Percentiles rank a stretch among this genome's conserved stretches.
Conservation (phyloP, 1,140 invertebrate species). For the Proctacanthus coquilletti region DNA sequence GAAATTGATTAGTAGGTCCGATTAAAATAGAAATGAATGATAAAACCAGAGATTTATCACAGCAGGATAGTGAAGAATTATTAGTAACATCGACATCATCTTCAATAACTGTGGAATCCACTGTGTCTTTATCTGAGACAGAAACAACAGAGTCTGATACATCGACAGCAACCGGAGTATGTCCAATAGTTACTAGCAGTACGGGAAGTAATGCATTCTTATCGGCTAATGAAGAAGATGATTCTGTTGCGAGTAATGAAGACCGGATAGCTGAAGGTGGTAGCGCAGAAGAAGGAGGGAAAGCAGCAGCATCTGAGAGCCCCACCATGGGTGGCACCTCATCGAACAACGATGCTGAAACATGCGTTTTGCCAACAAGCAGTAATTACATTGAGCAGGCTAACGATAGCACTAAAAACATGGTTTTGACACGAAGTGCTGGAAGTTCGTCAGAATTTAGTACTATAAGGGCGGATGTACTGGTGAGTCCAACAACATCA, state of each 20-base stretch:
- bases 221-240: background rate
- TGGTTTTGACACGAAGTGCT: background rate
- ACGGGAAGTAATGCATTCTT: background rate
- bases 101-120: background rate
- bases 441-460: no score
- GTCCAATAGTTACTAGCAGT: background rate
- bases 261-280: background rate
- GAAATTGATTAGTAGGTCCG: no score
- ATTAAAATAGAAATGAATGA: no score
- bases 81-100: background rate
- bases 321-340: background rate
- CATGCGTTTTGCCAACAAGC: background rate
- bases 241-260: background rate
- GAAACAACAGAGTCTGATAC: background rate
- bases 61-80: slow-evolving; percentile 1
- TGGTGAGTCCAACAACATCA: no score
- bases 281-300: no score
- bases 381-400: background rate
- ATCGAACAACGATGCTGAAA: background rate
- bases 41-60: no score
- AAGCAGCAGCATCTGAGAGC: background rate
- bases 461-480: no score
- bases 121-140: background rate
- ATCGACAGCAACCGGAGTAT: background rate
- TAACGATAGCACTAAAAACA: background rate